A percentile compares a stretch with the other conserved stretches of the same genome.
Conservation (phyloP, 2,797 vertebrate species). For the Lepilemur ruficaudatus region DNA sequence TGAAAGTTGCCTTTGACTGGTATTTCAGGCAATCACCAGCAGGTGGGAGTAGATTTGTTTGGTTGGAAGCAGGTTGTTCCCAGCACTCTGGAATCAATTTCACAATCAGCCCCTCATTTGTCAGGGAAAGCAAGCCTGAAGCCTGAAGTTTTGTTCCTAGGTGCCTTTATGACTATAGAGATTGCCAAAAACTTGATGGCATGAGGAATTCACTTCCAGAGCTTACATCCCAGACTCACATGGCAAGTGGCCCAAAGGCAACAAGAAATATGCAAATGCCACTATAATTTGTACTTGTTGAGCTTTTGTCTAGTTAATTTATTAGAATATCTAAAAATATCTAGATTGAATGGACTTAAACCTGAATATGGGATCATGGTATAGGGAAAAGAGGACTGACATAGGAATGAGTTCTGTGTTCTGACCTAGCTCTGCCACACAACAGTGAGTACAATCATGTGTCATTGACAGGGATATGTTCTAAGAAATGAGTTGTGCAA, state of each 20-base stretch:
- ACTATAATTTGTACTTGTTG: not conserved
- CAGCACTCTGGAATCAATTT: not conserved
- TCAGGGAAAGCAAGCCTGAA: not conserved
- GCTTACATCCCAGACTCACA: not conserved
- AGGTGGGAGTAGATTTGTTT: constrained; percentile 48
- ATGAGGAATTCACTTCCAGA: constrained; percentile 4
- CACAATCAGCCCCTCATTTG: not conserved
- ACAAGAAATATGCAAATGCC: not conserved
- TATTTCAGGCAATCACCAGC: not conserved
- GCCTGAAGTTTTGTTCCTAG: not conserved
- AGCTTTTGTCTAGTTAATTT: not conserved
- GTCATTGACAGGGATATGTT: not conserved
- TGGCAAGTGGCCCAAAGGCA: not conserved
- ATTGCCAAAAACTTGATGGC: not conserved
- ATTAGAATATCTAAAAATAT: not conserved
- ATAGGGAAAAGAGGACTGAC: not conserved
- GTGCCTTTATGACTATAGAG: not conserved
- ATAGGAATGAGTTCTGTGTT: not conserved
- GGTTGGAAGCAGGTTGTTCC: not conserved
- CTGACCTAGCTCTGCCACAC: not conserved
- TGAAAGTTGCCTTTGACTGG: not conserved
- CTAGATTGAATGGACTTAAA: not conserved
- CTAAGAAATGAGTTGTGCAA: not conserved
- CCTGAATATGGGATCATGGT: not conserved
- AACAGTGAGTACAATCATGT: not conserved